Evolutionary conservation across 2,797 vertebrate genomes (phyloP).

Genomic region (Sebastolobus altivelis): DNA sequence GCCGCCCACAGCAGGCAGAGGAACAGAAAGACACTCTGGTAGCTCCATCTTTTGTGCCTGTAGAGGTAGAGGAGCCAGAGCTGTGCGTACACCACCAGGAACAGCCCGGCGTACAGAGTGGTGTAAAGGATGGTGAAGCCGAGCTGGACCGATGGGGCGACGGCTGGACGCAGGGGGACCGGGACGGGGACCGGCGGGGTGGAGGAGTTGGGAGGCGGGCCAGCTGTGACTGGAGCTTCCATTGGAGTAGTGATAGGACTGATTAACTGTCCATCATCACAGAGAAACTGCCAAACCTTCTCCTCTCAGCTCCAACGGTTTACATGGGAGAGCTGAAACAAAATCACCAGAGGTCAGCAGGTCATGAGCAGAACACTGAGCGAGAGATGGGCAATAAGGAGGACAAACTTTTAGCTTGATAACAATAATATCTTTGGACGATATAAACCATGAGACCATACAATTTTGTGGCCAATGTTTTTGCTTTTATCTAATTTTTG

Average conservation of each 20-base stretch:
- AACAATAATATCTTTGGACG: background rate
- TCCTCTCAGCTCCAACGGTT: slow-evolving; percentile 7
- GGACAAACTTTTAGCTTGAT: background rate
- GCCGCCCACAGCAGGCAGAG: slow-evolving; percentile 92
- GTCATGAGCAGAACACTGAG: background rate
- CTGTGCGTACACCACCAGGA: slow-evolving; percentile 89
- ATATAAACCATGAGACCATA: background rate
- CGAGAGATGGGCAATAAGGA: background rate
- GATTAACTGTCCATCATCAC: slow-evolving; percentile 38
- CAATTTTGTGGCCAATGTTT: background rate
- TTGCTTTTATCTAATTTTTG: background rate
- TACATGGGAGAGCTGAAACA: slow-evolving; percentile 37
- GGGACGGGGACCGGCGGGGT: slow-evolving; percentile 48
- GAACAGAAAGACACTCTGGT: slow-evolving; percentile 92
- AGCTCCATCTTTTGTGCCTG: slow-evolving; percentile 91
- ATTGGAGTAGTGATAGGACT: slow-evolving; percentile 48
- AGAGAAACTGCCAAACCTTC: background rate
- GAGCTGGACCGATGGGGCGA: slow-evolving; percentile 88
- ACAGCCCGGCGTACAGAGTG: slow-evolving; percentile 85
- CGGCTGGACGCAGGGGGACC: slow-evolving; percentile 84
- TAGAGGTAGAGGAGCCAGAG: slow-evolving; percentile 90
- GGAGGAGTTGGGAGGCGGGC: slow-evolving; percentile 63
- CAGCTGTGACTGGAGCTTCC: slow-evolving; percentile 60
- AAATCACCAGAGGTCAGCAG: background rate
- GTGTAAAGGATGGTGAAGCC: slow-evolving; percentile 90